Conservation (phyloP, 2,113 vertebrate genomes). For the Pituophis catenifer region DNA sequence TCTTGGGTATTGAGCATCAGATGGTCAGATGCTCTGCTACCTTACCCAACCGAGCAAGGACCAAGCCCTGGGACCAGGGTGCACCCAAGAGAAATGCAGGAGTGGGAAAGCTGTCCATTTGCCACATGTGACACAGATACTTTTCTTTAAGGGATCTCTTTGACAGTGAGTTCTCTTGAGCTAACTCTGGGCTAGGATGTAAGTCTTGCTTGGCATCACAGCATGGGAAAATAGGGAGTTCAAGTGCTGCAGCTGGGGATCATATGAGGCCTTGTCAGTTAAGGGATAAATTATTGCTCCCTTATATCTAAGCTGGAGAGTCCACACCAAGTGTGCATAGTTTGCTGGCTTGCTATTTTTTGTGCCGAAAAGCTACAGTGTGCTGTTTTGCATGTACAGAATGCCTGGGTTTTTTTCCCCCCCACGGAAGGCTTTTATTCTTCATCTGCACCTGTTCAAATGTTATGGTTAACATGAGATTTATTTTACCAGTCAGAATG, state of each 20-base stretch:
- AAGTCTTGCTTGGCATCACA: neutral
- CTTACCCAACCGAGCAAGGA: neutral
- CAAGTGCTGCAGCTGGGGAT: neutral
- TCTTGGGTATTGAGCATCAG: neutral
- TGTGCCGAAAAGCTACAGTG: neutral
- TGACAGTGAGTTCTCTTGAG: neutral
- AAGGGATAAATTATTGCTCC: neutral
- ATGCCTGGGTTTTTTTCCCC: neutral
- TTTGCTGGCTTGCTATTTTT: neutral
- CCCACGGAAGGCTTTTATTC: neutral
- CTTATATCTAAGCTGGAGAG: neutral
- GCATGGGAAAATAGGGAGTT: neutral
- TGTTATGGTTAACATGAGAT: neutral
- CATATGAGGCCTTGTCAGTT: neutral
- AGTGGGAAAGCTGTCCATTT: neutral
- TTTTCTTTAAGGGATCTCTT: neutral
- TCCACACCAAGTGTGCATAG: neutral
- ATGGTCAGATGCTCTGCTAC: neutral
- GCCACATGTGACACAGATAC: neutral
- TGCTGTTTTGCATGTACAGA: neutral
- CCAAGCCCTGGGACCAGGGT: neutral
- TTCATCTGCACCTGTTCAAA: neutral
- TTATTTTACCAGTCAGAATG: neutral
- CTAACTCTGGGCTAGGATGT: neutral
- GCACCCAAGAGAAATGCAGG: neutral